These are phyloP conservation scores for Unio pictorum DNA, from an alignment of 2,888 invertebrate species.

Conservation along the genomic window DNA sequence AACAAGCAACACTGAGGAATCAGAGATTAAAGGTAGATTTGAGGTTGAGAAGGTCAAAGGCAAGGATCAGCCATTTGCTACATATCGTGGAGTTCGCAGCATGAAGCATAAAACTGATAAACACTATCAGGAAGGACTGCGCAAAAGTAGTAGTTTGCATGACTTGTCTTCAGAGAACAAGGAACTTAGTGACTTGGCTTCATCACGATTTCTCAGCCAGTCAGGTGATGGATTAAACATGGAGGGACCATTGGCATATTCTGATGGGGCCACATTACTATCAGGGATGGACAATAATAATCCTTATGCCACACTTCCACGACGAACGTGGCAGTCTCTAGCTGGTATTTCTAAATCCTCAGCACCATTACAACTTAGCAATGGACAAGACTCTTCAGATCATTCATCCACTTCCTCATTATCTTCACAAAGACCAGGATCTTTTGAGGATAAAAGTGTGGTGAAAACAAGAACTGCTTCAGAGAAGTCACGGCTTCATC, in stretches of 20 bases:
- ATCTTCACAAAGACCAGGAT: slow-evolving; percentile 37
- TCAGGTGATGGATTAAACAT: slow-evolving; percentile 56
- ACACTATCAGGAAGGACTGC: slow-evolving; percentile 62
- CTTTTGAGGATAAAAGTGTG: slow-evolving; percentile 44
- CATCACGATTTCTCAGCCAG: slow-evolving; percentile 57
- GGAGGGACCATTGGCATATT: slow-evolving; percentile 12
- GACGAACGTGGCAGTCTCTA: slow-evolving; percentile 39
- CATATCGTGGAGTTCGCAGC: slow-evolving; percentile 66
- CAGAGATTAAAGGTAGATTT: slow-evolving; percentile 28
- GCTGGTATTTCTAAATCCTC: slow-evolving; percentile 13
- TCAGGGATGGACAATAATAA: slow-evolving; percentile 41
- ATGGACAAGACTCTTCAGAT: slow-evolving; percentile 22
- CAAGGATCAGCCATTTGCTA: slow-evolving; percentile 50
- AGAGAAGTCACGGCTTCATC: slow-evolving; percentile 42
- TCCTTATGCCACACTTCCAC: slow-evolving; percentile 48
- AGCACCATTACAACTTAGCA: slow-evolving; percentile 8
- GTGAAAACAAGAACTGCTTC: slow-evolving; percentile 27
- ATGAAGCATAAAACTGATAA: slow-evolving; percentile 67
- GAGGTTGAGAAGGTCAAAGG: slow-evolving; percentile 49
- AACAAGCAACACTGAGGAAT: slow-evolving; percentile 13
- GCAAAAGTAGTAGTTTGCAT: slow-evolving; percentile 67
- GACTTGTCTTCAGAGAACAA: slow-evolving; percentile 55
- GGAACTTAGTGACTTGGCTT: slow-evolving; percentile 36
- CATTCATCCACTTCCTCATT: slow-evolving; percentile 27
- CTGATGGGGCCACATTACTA: slow-evolving; percentile 29